phyloP scores from a whole-genome alignment of 2,797 vertebrate genomes.

The Lithobates pipiens region DNA sequence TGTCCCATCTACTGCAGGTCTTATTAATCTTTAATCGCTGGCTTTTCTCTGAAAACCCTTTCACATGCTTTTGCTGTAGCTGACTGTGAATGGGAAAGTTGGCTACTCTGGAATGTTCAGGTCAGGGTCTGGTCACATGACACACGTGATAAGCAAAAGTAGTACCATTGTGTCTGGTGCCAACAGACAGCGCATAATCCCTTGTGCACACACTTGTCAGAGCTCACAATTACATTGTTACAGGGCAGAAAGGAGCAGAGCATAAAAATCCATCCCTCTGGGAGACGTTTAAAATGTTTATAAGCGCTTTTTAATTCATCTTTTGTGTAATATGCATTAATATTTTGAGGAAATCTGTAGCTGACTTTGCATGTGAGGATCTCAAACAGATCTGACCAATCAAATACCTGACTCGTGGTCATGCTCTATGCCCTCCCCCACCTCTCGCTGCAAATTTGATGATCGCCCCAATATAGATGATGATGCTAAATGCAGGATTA shows the following conservation, averaged over 20 bases:
- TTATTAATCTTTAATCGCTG: not conserved
- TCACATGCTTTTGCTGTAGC: conserved; percentile 22
- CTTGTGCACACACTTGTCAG: conserved; percentile 26
- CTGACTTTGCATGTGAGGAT: too few species aligned
- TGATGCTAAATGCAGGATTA: too few species aligned
- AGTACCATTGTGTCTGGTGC: conserved; percentile 37
- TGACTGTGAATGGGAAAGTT: conserved; percentile 31
- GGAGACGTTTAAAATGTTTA: not conserved
- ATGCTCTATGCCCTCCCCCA: too few species aligned
- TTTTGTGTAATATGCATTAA: too few species aligned
- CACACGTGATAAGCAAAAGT: conserved; percentile 39
- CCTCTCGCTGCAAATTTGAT: too few species aligned
- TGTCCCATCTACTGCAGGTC: not conserved
- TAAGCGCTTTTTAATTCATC: not conserved
- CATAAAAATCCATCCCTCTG: not conserved
- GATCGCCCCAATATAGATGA: too few species aligned
- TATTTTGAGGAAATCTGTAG: too few species aligned
- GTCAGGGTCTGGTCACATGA: conserved; percentile 49
- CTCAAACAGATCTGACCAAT: too few species aligned
- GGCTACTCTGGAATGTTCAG: conserved; percentile 45
- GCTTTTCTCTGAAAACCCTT: not conserved
- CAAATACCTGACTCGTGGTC: too few species aligned
- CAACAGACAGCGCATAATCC: conserved; percentile 48
- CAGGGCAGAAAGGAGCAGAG: not conserved
- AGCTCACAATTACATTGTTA: conserved; percentile 18